Evolutionary conservation across 2,797 vertebrate genomes (phyloP), one percentile per base, ranked within the genome.

Genomic region (Chloroceryle inda): DNA sequence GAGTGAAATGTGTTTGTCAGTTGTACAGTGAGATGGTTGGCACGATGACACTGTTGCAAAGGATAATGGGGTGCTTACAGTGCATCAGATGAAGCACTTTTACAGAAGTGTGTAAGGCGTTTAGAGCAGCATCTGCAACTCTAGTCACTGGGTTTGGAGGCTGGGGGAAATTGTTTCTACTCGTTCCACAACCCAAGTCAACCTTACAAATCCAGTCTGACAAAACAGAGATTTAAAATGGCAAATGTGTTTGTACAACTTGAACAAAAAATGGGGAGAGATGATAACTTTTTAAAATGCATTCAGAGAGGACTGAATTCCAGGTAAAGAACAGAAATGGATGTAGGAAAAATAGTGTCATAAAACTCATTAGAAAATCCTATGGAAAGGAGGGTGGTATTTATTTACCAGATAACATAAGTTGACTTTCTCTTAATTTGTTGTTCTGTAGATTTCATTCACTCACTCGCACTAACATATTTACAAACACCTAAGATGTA

Each of bases 401-500:
- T 80, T 58, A 11, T 76, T 58, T 18, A 62, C 4, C 31, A 21
- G 38, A 38, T 73, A 23, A 3, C 58, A n/a, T 33, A n/a, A 64
- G 15, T 19, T 71, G 45, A 12, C n/a, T 85, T 85, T 29, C 13
- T 88, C 52, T 73, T 68, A 53, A 49, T 29, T 37, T 37, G 37
- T 83, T 84, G 15, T 75, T 45, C 17, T 50, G 3, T 38, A 44
- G 42, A 55, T 75, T 59, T 67, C 10, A 38, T 42, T 87, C 58
- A 29, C 16, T n/a, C 26, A 2, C 52, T 74, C 1, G 2, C 21
- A 33, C 20, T 50, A 8, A 0, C 0, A 0, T 44, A 6, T 69
- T 64, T 94, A 29, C 40, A 16, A 14, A 21, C 29, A 13, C 26
- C 26, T 13, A 21, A 56, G 15, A 27, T 31, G 27, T 35, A 11